phyloP scores from a whole-genome alignment of 23 tunicate species.

The Halocynthia roretzi region DNA sequence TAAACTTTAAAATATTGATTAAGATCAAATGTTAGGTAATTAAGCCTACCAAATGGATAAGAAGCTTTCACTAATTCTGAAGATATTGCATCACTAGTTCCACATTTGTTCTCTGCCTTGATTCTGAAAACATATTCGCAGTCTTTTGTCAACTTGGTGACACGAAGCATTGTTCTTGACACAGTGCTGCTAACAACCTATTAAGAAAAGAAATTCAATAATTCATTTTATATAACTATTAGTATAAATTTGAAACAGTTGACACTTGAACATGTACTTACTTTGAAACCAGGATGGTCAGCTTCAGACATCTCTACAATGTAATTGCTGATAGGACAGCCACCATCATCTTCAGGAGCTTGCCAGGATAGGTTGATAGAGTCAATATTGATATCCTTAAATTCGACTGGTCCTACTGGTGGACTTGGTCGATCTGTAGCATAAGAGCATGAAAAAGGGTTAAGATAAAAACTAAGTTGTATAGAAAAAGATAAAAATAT shows the following conservation, averaged over 20 bases:
- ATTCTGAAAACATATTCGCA: conserved; percentile 34
- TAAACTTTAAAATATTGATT: background rate
- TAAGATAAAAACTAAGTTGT: too few relatives aligned
- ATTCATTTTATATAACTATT: background rate
- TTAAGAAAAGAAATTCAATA: background rate
- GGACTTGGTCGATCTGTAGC: conserved; percentile 23
- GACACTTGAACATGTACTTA: background rate
- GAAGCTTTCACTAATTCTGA: conserved; percentile 54
- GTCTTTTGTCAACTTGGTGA: conserved; percentile 15
- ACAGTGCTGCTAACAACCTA: conserved; percentile 28
- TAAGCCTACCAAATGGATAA: conserved; percentile 43
- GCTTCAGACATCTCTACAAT: conserved; percentile 36
- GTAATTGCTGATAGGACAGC: conserved; percentile 31
- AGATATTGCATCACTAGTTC: conserved; percentile 54
- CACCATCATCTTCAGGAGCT: conserved; percentile 44
- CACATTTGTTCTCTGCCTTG: conserved; percentile 77
- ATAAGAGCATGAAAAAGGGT: background rate
- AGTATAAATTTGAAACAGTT: background rate
- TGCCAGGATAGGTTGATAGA: conserved; percentile 29
- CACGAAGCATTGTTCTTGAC: conserved; percentile 21
- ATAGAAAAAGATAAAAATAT: too few relatives aligned
- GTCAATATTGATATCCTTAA: conserved; percentile 25
- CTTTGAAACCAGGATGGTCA: conserved; percentile 22
- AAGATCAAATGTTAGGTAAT: background rate
- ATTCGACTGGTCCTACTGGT: conserved; percentile 40